Base-by-base conservation (phyloP, 1,140 invertebrate genomes). In the Saccostrea echinata region DNA sequence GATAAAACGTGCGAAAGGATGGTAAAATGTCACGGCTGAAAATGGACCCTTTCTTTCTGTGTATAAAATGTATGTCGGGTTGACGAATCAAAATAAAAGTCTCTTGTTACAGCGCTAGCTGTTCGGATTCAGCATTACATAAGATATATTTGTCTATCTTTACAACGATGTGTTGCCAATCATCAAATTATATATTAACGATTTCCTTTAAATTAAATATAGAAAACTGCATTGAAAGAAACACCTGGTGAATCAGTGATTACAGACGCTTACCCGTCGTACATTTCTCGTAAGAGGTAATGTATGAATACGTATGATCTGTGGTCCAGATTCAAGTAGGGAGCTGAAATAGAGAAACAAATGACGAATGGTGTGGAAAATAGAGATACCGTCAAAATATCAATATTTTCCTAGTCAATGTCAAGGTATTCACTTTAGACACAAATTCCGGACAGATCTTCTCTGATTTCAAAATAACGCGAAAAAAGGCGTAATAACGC, bases 11-110 rank as follows among this genome's bases (percentile, higher is more conserved):
- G 68, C 68, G 12, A 76, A 76, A 76, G 68, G 68, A 9, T 76
- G 68, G 33, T 33, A 76, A 76, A 30, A 76, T 76, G 68, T 30
- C 68, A 76, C 18, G 68, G 68, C 68, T 76, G 68, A 76, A 76
- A 76, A 76, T 76, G 68, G 68, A 76, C 68, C 24, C 30, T 27
- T 76, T 12, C 33, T 30, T 76, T 76, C 11, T 76, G 68, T 13
- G 68, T 30, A 76, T 76, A 76, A 76, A 76, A 27, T 30, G 68
- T 27, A 21, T 18, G 18, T n/a, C 16, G 18, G 6, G 55, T 61
- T 18, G 68, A 27, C 27, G 30, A 30, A 76, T 30, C 30, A 33
- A 76, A 76, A 76, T 76, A 33, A 76, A 76, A 16, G 27, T 33
- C 68, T 76, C 30, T 30, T 33, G 27, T 30, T 76, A 76, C 68